Percentiles rank a stretch among this genome's conserved stretches.
phyloP scores from a whole-genome alignment of 2,888 invertebrate species.

The Synergus laeviventris region DNA sequence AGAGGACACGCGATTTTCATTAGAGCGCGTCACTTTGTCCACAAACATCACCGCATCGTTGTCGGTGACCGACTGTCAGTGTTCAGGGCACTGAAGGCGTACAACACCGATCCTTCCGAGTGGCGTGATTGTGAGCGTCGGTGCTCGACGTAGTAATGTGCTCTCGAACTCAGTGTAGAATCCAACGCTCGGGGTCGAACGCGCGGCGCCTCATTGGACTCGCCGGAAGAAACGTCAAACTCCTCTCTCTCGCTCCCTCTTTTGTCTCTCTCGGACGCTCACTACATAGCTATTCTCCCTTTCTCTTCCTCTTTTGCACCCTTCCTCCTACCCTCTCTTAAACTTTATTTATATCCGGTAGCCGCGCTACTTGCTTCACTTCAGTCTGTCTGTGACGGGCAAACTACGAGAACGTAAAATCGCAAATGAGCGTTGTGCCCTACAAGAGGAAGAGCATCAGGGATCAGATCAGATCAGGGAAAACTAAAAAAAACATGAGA shows the following conservation, averaged over 20 bases:
- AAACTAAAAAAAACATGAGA: slow-evolving; percentile 14
- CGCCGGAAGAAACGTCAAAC: slow-evolving; percentile 59
- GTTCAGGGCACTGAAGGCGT: slow-evolving; percentile 30
- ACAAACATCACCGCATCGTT: slow-evolving; percentile 27
- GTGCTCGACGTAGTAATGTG: slow-evolving; percentile 46
- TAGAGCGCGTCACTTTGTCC: slow-evolving; percentile 21
- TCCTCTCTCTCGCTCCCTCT: slow-evolving; percentile 42
- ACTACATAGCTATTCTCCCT: slow-evolving; percentile 46
- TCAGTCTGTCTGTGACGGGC: slow-evolving; percentile 31
- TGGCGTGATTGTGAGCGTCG: slow-evolving; percentile 49
- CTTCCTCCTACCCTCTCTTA: slow-evolving; percentile 19
- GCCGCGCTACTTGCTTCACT: slow-evolving; percentile 45
- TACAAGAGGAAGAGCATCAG: background rate
- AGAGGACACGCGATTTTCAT: slow-evolving; percentile 24
- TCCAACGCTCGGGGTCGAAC: slow-evolving; percentile 53
- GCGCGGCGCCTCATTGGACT: slow-evolving; percentile 55
- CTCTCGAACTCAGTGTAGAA: slow-evolving; percentile 48
- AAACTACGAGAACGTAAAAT: slow-evolving; percentile 40
- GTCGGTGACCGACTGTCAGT: slow-evolving; percentile 38
- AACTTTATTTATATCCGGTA: slow-evolving; percentile 59
- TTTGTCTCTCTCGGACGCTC: slow-evolving; percentile 38
- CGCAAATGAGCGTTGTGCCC: slow-evolving; percentile 30
- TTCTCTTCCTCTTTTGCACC: slow-evolving; percentile 42
- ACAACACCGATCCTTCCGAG: slow-evolving; percentile 39
- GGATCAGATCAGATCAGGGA: background rate